These are phyloP conservation scores for Xenops minutus DNA, from an alignment of 2,797 vertebrate genomes.

Conservation along the genomic window DNA sequence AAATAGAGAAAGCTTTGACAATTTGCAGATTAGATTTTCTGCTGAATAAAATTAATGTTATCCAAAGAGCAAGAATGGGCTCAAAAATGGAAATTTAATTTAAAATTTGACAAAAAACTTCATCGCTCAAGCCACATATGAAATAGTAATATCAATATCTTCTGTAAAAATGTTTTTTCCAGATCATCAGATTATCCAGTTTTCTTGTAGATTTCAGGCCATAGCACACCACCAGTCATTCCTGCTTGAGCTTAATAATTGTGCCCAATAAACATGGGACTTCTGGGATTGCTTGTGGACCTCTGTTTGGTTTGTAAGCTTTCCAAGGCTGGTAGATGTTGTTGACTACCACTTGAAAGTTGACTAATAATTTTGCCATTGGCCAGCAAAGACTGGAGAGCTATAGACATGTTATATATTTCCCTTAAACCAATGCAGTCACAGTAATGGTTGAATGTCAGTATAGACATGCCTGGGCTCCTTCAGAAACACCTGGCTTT, in stretches of 20 bases:
- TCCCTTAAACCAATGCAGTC: neutral
- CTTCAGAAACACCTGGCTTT: neutral
- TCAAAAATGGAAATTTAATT: neutral
- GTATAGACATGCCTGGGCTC: neutral
- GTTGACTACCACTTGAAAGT: neutral
- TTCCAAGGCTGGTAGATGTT: neutral
- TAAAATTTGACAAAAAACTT: neutral
- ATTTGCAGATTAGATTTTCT: neutral
- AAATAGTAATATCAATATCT: neutral
- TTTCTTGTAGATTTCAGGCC: neutral
- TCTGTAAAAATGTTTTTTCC: neutral
- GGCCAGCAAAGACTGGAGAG: neutral
- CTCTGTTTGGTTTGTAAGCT: neutral
- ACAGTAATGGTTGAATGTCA: neutral
- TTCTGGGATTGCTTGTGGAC: neutral
- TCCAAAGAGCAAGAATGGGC: neutral
- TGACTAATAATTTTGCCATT: neutral
- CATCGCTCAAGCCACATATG: neutral
- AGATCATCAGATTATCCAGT: neutral
- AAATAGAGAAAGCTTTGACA: neutral
- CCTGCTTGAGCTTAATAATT: neutral
- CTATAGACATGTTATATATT: neutral
- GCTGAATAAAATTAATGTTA: neutral
- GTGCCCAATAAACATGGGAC: neutral
- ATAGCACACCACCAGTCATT: neutral